A percentile compares a stretch with the other conserved stretches of the same genome.
These are phyloP conservation scores for Pseudopipra pipra DNA, from an alignment of 2,113 vertebrate genomes.

Conservation along the genomic window DNA sequence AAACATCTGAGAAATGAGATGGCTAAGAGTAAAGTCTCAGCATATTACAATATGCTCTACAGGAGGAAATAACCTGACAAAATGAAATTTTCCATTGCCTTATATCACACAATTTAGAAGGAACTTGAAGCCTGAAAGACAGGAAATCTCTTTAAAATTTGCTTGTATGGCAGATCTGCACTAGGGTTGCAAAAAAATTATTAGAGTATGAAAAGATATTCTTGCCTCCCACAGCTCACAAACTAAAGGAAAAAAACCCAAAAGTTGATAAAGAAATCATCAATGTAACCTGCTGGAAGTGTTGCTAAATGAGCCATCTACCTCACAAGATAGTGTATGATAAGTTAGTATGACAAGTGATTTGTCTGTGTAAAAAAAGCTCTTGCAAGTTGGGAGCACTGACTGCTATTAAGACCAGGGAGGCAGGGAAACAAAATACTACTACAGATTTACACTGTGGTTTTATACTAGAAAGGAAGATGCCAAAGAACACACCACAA, in stretches of 20 bases:
- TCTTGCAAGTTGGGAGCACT: background rate
- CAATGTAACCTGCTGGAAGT: background rate
- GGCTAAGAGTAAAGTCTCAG: background rate
- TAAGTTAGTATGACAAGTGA: background rate
- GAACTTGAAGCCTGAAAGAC: conserved; percentile 19
- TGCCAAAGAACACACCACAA: background rate
- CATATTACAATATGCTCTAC: background rate
- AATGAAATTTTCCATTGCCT: background rate
- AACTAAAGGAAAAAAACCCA: background rate
- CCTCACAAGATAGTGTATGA: background rate
- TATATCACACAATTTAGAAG: background rate
- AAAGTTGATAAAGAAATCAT: background rate
- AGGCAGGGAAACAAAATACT: background rate
- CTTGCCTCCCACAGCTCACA: background rate
- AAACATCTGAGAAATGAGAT: background rate
- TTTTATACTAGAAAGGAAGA: background rate
- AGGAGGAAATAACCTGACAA: background rate
- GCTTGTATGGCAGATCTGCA: background rate
- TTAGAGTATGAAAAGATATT: background rate
- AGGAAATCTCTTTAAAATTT: background rate
- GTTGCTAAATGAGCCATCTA: background rate
- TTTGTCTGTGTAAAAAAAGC: background rate
- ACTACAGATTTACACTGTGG: background rate
- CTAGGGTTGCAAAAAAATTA: background rate
- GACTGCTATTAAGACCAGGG: background rate